Percentiles rank a stretch among this genome's conserved stretches.
Evolutionary conservation across 1,140 invertebrate genomes (phyloP).

Genomic region (Amphibalanus amphitrite): DNA sequence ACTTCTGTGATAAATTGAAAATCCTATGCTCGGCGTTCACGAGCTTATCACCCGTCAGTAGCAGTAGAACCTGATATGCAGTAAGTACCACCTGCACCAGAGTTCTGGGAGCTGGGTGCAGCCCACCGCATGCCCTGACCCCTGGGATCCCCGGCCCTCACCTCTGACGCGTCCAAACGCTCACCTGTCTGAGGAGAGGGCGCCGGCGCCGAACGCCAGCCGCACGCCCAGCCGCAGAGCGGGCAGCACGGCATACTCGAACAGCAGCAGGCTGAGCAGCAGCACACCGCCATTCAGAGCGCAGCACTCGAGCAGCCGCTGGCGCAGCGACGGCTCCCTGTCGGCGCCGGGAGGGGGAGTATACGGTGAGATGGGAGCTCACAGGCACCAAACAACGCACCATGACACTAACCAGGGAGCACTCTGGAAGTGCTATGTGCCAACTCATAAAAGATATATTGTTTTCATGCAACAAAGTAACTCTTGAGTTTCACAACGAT

Average conservation of each 20-base stretch:
- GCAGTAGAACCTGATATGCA: no score
- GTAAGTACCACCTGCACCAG: no score
- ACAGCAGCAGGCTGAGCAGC: conserved; percentile 57
- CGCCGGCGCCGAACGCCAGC: conserved; percentile 6
- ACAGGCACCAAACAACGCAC: background rate
- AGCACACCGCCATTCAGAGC: conserved; percentile 70
- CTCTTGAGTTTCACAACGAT: no score
- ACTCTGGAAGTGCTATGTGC: no score
- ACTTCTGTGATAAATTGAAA: no score
- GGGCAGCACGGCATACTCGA: conserved; percentile 55
- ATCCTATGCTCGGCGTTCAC: no score
- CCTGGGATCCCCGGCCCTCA: no score
- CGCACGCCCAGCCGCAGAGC: conserved; percentile 32
- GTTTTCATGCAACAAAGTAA: conserved; percentile 6
- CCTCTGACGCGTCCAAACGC: background rate
- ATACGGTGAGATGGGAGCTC: background rate
- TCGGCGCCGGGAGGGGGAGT: background rate
- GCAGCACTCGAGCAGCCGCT: conserved; percentile 66
- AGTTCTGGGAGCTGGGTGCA: no score
- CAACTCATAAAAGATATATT: conserved; percentile 6
- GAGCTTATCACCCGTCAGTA: conserved; percentile 4
- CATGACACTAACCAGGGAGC: conserved; percentile 9
- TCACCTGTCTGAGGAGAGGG: conserved; percentile 4
- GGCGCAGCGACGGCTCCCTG: conserved; percentile 61
- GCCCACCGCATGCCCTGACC: no score